Evolutionary conservation across 2,797 vertebrate species (phyloP).

Genomic region (Diceros bicornis): DNA sequence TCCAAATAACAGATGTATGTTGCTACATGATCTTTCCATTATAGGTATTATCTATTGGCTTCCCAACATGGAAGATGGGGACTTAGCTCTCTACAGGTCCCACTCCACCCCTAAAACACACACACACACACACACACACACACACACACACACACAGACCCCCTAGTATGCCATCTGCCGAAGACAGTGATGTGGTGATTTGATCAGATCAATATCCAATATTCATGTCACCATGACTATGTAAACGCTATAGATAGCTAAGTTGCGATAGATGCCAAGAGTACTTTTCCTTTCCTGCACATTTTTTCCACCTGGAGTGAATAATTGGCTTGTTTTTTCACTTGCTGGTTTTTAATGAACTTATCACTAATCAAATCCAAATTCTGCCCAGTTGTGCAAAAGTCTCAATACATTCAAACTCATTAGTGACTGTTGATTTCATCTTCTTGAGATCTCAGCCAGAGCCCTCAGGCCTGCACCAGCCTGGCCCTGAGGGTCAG

Average conservation of each 20-base stretch:
- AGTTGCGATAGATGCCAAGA: not conserved
- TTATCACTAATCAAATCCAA: not conserved
- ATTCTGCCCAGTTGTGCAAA: not conserved
- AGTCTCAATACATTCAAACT: not conserved
- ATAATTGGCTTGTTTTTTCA: not conserved
- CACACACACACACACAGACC: not conserved
- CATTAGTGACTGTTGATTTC: not conserved
- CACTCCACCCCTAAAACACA: not conserved
- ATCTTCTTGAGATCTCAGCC: not conserved
- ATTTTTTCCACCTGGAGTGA: not conserved
- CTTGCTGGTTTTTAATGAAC: not conserved
- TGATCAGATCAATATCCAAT: not conserved
- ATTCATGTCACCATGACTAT: not conserved
- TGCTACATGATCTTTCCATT: not conserved
- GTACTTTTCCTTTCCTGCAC: not conserved
- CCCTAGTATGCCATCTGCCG: not conserved
- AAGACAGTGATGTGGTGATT: not conserved
- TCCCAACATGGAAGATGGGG: not conserved
- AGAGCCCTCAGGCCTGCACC: too few relatives aligned
- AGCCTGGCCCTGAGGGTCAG: too few relatives aligned
- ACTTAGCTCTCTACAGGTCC: not conserved
- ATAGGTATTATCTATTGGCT: not conserved
- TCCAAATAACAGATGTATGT: not conserved
- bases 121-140: not conserved
- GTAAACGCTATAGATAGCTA: not conserved